Evolutionary conservation across 2,888 invertebrate species (phyloP).

Genomic region (Drosophila fulvimacula): DNA sequence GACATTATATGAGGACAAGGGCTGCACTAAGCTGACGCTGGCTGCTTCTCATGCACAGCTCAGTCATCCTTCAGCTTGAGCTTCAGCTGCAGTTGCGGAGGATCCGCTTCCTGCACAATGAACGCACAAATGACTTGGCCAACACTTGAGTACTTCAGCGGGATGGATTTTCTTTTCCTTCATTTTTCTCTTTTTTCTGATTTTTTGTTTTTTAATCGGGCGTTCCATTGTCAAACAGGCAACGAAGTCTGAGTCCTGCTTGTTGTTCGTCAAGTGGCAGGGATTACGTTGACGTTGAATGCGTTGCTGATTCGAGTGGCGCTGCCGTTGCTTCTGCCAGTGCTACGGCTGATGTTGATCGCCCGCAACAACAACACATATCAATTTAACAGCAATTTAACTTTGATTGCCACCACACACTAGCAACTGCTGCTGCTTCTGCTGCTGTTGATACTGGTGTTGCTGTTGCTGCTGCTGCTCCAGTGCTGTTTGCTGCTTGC

Average conservation of each 20-base stretch:
- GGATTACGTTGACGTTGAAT: constrained; percentile 76
- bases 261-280: constrained; percentile 60
- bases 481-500: constrained; percentile 21
- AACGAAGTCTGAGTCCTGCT: constrained; percentile 25
- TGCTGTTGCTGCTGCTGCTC: constrained; percentile 20
- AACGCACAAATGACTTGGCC: constrained; percentile 75
- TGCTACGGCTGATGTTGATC: constrained; percentile 14
- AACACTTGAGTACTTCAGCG: constrained; percentile 70
- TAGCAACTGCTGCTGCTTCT: constrained; percentile 20
- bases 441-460: constrained; percentile 15
- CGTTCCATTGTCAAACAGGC: constrained; percentile 61
- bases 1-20: constrained; percentile 61
- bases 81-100: constrained; percentile 26
- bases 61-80: constrained; percentile 26
- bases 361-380: constrained; percentile 27
- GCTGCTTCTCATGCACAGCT: constrained; percentile 21
- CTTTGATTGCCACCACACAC: constrained; percentile 50
- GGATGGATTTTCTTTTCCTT: constrained; percentile 17
- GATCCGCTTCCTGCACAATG: constrained; percentile 60
- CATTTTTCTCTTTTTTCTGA: constrained; percentile 9
- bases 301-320: constrained; percentile 69
- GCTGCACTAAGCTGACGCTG: constrained; percentile 49
- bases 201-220: constrained; percentile 64
- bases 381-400: constrained; percentile 58
- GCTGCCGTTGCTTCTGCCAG: constrained; percentile 7